Percentiles rank a stretch among this genome's conserved stretches.
phyloP scores from a whole-genome alignment of 2,113 vertebrate species.

The Grallaria varia region DNA sequence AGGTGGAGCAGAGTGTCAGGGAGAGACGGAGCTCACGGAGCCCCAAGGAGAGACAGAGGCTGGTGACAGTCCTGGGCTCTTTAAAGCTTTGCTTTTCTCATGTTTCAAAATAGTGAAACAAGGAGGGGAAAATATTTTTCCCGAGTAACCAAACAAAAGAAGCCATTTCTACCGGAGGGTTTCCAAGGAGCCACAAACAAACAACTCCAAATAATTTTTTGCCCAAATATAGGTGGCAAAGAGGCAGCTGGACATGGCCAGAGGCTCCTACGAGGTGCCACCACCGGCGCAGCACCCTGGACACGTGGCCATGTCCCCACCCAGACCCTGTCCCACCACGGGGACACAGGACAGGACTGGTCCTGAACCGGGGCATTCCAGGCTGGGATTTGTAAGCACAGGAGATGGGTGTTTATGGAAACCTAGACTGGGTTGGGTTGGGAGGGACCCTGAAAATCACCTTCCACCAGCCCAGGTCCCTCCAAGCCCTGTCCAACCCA shows the following conservation, averaged over 20 bases:
- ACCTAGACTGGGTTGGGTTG: not conserved
- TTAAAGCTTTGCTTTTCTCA: not conserved
- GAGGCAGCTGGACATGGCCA: not conserved
- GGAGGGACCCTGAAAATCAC: not conserved
- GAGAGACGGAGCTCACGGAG: not conserved
- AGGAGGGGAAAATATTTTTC: conserved; percentile 8
- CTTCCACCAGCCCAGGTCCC: rapidly evolving
- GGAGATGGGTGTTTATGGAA: not conserved
- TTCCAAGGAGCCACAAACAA: conserved; percentile 61
- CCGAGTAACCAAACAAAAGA: conserved; percentile 50
- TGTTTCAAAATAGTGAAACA: not conserved
- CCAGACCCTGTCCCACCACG: not conserved
- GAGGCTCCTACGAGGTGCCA: not conserved
- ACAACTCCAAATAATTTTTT: not conserved
- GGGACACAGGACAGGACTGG: not conserved
- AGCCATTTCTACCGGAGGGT: not conserved
- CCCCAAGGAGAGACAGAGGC: not conserved
- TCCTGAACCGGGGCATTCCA: not conserved
- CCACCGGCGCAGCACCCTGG: not conserved
- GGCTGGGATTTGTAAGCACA: not conserved
- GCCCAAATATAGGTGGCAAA: conserved; percentile 36
- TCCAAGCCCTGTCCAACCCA: rapidly evolving
- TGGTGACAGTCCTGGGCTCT: not conserved
- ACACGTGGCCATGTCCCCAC: not conserved
- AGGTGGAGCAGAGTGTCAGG: conserved; percentile 43